Evolutionary conservation across 1,140 invertebrate species (phyloP).

Genomic region (Wasmannia auropunctata): DNA sequence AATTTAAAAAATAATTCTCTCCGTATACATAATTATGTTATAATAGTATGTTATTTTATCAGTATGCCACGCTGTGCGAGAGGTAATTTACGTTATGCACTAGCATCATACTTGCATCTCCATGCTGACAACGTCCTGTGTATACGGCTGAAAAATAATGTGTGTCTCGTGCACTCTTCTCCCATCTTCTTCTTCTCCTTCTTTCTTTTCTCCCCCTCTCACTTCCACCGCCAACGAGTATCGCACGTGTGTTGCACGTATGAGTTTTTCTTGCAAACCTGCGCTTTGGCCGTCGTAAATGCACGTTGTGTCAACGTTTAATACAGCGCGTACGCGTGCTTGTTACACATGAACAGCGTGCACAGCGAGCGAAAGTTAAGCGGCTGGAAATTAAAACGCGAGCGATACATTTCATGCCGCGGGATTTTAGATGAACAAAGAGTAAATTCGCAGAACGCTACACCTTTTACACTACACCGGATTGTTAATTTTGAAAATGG

Average conservation of each 20-base stretch:
- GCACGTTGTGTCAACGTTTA: constrained; percentile 35
- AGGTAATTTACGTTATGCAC: not conserved
- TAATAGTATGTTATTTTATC: not conserved
- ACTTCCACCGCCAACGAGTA: not conserved
- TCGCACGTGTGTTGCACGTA: not conserved
- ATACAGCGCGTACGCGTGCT: constrained; percentile 14
- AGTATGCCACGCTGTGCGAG: not conserved
- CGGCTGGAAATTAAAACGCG: constrained; percentile 33
- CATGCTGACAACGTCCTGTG: not conserved
- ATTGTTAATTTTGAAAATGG: not conserved
- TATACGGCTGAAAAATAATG: constrained; percentile 24
- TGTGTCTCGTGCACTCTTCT: constrained; percentile 10
- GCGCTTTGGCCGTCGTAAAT: constrained; percentile 17
- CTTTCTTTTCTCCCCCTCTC: not conserved
- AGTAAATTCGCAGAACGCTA: no score
- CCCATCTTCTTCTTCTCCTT: not conserved
- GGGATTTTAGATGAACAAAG: not conserved
- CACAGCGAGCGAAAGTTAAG: not conserved
- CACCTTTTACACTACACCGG: no score
- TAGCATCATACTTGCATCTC: not conserved
- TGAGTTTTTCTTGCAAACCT: constrained; percentile 46
- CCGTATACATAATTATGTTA: not conserved
- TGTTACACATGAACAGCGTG: not conserved
- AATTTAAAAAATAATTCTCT: no score
- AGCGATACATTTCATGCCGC: not conserved